Base-by-base conservation (phyloP, 1,140 invertebrate species). In the Sycophaga agraensis region DNA sequence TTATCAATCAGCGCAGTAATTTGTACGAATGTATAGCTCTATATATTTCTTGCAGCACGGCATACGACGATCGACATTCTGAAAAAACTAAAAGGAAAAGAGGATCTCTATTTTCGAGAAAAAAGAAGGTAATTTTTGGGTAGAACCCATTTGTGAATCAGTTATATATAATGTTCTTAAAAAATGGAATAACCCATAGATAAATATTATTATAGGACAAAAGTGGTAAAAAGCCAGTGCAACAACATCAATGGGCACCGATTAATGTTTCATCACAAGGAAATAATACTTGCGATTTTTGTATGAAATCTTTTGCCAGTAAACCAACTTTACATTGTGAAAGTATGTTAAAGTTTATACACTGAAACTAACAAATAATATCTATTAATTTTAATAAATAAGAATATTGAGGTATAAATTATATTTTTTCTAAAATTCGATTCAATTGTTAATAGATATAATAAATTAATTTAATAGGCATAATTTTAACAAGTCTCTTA, bases 31-130 rank as follows among this genome's bases (percentile, higher is more conserved):
- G n/a, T n/a, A n/a, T n/a, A n/a, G n/a, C n/a, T n/a, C n/a, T n/a
- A n/a, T n/a, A n/a, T n/a, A n/a, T 49, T 66, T 61, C 49, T 77
- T 76, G 55, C 66, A 78, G 76, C 61, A 64, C 65, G 22, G 85
- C 84, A n/a, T 91, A 89, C 68, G 90, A 80, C 34, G 79, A 91
- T 71, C 86, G 88, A 72, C 88, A 90, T 71, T 86, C 89, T 35
- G 90, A 91, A 69, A 95, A 95, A 75, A 75, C 73, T 35, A 81
- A 91, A 73, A 84, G 91, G 63, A 95, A 94, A 80, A 83, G 92
- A 46, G 91, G 91, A 39, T 94, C 92, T 58, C 80, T 94, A 43
- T 94, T 95, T 83, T 95, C 94, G 71, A 87, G 92, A 62, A 94
- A 92, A 79, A 92, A 93, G 76, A 94, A 94, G 81, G 87, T 87